Percentiles rank a stretch among this genome's conserved stretches.
These are phyloP conservation scores for Diplodus sargus DNA, from an alignment of 2,797 vertebrate genomes.

Conservation along the genomic window DNA sequence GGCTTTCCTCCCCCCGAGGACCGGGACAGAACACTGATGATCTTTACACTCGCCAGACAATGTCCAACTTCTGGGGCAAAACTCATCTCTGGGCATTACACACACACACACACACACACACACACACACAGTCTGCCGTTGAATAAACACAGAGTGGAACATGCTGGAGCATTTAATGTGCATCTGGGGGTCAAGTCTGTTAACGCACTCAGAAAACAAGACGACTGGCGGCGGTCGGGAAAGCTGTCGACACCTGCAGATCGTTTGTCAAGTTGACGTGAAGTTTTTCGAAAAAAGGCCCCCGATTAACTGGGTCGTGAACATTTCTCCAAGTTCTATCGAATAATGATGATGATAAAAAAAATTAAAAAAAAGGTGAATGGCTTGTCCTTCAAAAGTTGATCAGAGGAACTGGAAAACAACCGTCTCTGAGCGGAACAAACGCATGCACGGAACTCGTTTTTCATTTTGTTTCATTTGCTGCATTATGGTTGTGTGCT, in stretches of 20 bases:
- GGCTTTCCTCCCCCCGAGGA: conserved; percentile 44
- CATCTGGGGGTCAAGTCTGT: conserved; percentile 75
- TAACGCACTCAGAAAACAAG: conserved; percentile 75
- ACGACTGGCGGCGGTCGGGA: conserved; percentile 58
- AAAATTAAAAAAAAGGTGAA: background rate
- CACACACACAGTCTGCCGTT: conserved; percentile 29
- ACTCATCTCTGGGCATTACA: conserved; percentile 51
- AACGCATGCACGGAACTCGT: conserved; percentile 9
- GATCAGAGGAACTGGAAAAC: conserved; percentile 25
- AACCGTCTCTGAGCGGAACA: conserved; percentile 27
- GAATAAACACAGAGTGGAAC: conserved; percentile 68
- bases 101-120: conserved; percentile 27
- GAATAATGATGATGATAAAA: conserved; percentile 21
- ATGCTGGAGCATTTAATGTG: conserved; percentile 73
- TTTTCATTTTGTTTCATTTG: conserved; percentile 23
- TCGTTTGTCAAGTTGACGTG: conserved; percentile 78
- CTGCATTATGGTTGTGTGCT: conserved; percentile 39
- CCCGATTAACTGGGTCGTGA: conserved; percentile 54
- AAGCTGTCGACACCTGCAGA: conserved; percentile 72
- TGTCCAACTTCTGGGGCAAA: conserved; percentile 46
- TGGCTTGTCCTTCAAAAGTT: conserved; percentile 21
- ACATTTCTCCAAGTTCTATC: conserved; percentile 43
- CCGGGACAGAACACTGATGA: conserved; percentile 68
- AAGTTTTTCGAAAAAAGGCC: conserved; percentile 50
- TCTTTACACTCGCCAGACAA: conserved; percentile 66